These are phyloP conservation scores for Gallinago undulata DNA, from an alignment of 2,113 vertebrate species.

Conservation along the genomic window DNA sequence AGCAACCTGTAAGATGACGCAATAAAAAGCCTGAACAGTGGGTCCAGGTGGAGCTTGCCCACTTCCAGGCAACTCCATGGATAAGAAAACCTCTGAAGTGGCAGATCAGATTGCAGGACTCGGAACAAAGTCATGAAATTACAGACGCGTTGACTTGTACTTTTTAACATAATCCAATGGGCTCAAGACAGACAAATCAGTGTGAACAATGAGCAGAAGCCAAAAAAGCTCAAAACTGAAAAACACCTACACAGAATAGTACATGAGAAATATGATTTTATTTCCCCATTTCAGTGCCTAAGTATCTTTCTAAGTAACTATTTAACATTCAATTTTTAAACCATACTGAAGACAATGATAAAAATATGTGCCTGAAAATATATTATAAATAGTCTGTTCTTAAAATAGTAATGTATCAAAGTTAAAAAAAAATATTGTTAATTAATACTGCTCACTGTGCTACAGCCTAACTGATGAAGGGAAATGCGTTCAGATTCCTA, in stretches of 20 bases:
- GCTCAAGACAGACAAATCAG: background rate
- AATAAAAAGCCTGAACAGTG: background rate
- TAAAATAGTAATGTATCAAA: constrained; percentile 23
- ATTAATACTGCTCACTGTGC: constrained; percentile 43
- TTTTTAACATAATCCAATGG: background rate
- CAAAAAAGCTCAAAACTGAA: background rate
- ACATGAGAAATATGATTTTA: background rate
- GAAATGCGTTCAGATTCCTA: constrained; percentile 54
- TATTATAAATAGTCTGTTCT: background rate
- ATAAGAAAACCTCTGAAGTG: background rate
- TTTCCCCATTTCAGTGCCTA: background rate
- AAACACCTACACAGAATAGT: background rate
- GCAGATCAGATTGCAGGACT: background rate
- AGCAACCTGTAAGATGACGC: background rate
- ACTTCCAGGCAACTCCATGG: background rate
- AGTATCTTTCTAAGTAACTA: background rate
- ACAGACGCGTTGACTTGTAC: background rate
- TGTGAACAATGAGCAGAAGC: background rate
- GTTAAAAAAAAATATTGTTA: background rate
- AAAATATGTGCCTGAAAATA: background rate
- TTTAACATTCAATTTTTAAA: constrained; percentile 31
- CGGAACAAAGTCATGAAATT: background rate
- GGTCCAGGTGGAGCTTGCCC: background rate
- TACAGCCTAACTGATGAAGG: constrained; percentile 43
- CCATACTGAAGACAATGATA: background rate